phyloP scores from a whole-genome alignment of 2,888 invertebrate genomes.

The Platypus cylindrus region DNA sequence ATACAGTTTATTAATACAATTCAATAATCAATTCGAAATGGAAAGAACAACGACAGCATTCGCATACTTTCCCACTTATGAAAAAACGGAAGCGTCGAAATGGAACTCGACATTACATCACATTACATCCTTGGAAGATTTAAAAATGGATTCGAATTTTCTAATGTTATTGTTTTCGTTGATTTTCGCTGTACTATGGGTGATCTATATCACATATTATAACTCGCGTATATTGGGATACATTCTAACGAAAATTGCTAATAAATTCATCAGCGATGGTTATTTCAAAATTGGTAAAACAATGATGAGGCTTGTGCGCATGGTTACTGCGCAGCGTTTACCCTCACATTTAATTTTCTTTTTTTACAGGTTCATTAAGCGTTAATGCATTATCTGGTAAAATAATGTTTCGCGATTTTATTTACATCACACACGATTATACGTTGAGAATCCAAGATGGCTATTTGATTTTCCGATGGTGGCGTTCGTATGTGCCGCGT shows the following conservation, averaged over 20 bases:
- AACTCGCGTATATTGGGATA: conserved; percentile 86
- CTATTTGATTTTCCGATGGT: conserved; percentile 95
- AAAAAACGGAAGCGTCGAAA: conserved; percentile 22
- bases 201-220: conserved; percentile 89
- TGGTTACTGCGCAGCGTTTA: neutral
- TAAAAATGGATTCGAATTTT: conserved; percentile 67
- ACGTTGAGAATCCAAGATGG: conserved; percentile 90
- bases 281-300: conserved; percentile 72
- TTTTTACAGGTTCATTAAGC: conserved; percentile 71
- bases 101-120: conserved; percentile 22
- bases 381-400: conserved; percentile 94
- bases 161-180: conserved; percentile 68
- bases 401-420: conserved; percentile 94
- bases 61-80: too few species aligned
- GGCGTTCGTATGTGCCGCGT: conserved; percentile 90
- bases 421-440: conserved; percentile 88
- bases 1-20: too few species aligned
- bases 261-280: conserved; percentile 72
- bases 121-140: conserved; percentile 42
- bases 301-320: neutral
- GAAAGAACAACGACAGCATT: too few species aligned
- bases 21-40: too few species aligned
- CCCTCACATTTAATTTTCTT: conserved; percentile 2
- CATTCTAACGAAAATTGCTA: conserved; percentile 76
- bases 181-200: conserved; percentile 76